Evolutionary conservation across 2,113 vertebrate genomes (phyloP).

Genomic region (Bubo scandiacus): DNA sequence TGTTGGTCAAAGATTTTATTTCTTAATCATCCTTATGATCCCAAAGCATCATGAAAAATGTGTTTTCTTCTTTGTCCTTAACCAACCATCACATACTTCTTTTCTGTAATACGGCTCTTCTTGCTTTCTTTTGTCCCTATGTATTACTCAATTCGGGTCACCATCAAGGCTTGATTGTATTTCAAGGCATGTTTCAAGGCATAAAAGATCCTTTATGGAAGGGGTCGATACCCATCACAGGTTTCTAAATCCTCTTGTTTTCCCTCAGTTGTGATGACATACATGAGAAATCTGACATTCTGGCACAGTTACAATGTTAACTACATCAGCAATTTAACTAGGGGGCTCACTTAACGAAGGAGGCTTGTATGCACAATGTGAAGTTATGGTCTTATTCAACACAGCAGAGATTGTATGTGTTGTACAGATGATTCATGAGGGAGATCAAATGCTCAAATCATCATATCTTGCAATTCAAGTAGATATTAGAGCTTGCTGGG

Average conservation of each 20-base stretch:
- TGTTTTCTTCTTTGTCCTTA: not conserved
- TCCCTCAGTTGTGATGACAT: not conserved
- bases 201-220: not conserved
- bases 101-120: not conserved
- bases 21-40: not conserved
- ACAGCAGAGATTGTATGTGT: not conserved
- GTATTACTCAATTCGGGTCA: not conserved
- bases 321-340: not conserved
- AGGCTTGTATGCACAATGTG: not conserved
- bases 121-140: not conserved
- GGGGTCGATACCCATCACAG: not conserved
- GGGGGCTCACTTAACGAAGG: fast-evolving
- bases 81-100: not conserved
- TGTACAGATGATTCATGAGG: not conserved
- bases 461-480: not conserved
- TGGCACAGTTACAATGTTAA: not conserved
- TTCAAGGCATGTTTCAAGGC: not conserved
- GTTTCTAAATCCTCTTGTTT: not conserved
- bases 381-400: not conserved
- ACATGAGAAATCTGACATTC: not conserved
- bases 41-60: not conserved
- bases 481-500: not conserved
- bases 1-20: not conserved
- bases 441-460: conserved; percentile 11
- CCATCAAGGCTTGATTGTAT: not conserved